Evolutionary conservation across 2,113 vertebrate genomes (phyloP), one percentile per base, ranked within the genome.

Genomic region (Etheostoma spectabile): DNA sequence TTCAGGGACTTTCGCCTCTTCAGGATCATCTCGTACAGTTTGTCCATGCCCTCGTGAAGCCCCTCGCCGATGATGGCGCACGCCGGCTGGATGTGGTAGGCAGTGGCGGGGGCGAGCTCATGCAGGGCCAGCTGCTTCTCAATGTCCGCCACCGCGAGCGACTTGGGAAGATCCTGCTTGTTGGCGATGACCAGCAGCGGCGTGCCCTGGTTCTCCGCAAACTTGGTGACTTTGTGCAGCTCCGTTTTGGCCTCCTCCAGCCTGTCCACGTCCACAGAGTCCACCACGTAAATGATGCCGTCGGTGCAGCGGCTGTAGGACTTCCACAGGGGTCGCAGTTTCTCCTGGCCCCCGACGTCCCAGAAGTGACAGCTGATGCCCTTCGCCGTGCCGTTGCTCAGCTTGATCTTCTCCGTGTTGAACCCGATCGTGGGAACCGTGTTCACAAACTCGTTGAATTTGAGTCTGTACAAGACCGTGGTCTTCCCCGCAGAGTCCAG

Each of bases 331-430:
- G 98, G 98, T 80, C 98, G 93, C 87, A 99, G 96, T 94, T 99
- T 99, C 96, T 99, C 98, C 92, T 99, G 98, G 4, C 98, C 98
- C 0, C 98, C 98, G 21, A 99, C 98, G 59, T 99, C 98, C 98
- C 98, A 99, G 90, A 99, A 99, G 91, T 99, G 98, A 89, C 97
- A 99, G 91, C 97, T 99, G 95, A 99, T 98, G 84, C 98, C 98
- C 86, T 98, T 98, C 49, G 97, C 97, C 1, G 96, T 95, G 86
- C 98, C 97, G 79, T 98, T 98, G 87, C 98, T 97, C 76, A 99
- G 93, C 77, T 93, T 94, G 90, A 99, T 98, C 94, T 97, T 97
- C 93, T 99, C 98, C 0, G 97, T 99, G 95, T 99, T 99, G 94
- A 99, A 99, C 11, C 98, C 98, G 83, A 99, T 99, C 51, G 98